Percentiles rank a stretch among this genome's conserved stretches.
phyloP scores from a whole-genome alignment of 2,888 invertebrate genomes.

The Campoplex capitator region DNA sequence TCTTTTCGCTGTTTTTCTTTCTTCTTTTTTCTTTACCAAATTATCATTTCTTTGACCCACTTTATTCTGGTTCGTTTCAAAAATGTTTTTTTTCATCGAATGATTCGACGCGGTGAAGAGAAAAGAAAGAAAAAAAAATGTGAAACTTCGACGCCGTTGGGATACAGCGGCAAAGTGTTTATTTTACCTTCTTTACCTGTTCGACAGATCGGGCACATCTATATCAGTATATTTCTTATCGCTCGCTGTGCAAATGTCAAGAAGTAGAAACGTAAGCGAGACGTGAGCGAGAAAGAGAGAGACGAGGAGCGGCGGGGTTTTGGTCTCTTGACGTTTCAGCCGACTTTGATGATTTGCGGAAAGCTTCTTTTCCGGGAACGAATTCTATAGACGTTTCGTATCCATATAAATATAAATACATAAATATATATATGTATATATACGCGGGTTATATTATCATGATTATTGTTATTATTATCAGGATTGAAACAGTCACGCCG shows the following conservation, averaged over 20 bases:
- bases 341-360: conserved; percentile 72
- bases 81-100: neutral
- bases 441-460: neutral
- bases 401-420: conserved; percentile 37
- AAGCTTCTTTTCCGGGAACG: conserved; percentile 69
- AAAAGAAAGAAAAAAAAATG: neutral
- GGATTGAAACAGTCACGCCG: conserved; percentile 53
- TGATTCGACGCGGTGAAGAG: neutral
- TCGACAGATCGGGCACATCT: conserved; percentile 44
- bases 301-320: conserved; percentile 16
- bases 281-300: neutral
- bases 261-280: conserved; percentile 30
- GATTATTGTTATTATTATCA: conserved; percentile 31
- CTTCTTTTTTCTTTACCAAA: too few relatives aligned
- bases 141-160: neutral
- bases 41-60: neutral
- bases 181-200: conserved; percentile 52
- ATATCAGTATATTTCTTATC: conserved; percentile 65
- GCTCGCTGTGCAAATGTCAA: conserved; percentile 59
- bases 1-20: neutral
- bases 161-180: conserved; percentile 38
- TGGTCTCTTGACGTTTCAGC: conserved; percentile 49
- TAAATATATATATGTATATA: conserved; percentile 25
- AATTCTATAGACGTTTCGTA: conserved; percentile 51
- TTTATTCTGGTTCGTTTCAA: neutral